Evolutionary conservation across 2,797 vertebrate genomes (phyloP).

Genomic region (Arctocebus calabarensis): DNA sequence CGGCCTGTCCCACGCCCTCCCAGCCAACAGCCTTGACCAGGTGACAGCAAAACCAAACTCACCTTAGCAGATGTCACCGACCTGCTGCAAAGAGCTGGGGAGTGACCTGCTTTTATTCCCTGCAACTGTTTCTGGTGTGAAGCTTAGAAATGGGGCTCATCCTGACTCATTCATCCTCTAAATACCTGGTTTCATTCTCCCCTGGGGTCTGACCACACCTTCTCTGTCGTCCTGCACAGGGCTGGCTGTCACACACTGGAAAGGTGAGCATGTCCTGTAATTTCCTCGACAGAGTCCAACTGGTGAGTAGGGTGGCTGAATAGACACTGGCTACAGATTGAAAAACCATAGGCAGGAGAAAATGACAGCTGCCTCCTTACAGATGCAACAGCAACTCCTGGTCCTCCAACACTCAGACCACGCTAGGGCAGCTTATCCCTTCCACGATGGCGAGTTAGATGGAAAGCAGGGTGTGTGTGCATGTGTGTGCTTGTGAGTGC

Average conservation of each 20-base stretch:
- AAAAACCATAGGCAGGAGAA: neutral
- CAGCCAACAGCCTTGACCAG: fast-evolving
- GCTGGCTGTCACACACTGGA: neutral
- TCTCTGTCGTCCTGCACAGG: neutral
- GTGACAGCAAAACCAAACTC: neutral
- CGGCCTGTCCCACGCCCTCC: too few species aligned
- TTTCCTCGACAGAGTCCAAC: neutral
- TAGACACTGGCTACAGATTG: neutral
- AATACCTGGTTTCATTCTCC: neutral
- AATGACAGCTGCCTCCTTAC: neutral
- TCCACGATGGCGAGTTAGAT: neutral
- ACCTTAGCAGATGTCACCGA: fast-evolving
- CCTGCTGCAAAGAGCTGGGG: too few species aligned
- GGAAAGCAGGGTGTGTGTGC: neutral
- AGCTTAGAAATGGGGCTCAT: neutral
- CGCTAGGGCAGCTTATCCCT: neutral
- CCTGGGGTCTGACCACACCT: too few species aligned
- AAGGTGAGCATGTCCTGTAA: fast-evolving
- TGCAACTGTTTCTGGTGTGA: neutral
- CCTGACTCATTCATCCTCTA: neutral
- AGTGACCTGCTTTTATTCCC: neutral
- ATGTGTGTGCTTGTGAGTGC: fast-evolving
- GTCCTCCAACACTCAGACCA: fast-evolving
- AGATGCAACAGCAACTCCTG: neutral
- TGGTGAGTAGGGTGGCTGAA: neutral